Percentiles rank a stretch among this genome's conserved stretches.
These are phyloP conservation scores for Habropoda laboriosa DNA, from an alignment of 1,140 invertebrate genomes.

Conservation along the genomic window DNA sequence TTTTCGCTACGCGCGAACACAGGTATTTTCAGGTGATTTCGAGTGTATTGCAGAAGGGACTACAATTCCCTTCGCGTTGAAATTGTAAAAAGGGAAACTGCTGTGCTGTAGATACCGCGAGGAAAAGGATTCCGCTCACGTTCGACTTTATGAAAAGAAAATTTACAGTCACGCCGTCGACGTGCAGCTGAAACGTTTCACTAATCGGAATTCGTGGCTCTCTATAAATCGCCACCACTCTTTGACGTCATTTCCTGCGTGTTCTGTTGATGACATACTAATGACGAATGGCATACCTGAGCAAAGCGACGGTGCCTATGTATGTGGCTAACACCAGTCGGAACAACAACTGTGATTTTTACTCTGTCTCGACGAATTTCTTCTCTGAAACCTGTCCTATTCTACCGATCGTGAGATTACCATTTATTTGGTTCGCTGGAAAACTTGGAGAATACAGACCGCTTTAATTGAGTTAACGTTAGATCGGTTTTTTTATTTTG, in stretches of 20 bases:
- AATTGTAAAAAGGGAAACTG: constrained; percentile 16
- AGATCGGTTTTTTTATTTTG: no score
- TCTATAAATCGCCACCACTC: constrained; percentile 61
- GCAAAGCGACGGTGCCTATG: constrained; percentile 25
- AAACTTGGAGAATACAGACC: no score
- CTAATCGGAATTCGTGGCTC: constrained; percentile 58
- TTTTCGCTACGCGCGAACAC: not conserved
- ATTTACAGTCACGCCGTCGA: constrained; percentile 34
- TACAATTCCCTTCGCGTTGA: constrained; percentile 23
- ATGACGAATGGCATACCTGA: constrained; percentile 60
- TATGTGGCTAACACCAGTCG: not conserved
- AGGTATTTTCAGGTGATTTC: not conserved
- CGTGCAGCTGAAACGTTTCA: constrained; percentile 33
- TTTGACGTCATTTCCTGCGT: constrained; percentile 69
- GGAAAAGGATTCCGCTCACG: constrained; percentile 36
- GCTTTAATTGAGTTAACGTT: no score
- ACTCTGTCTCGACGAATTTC: not conserved
- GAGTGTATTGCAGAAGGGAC: not conserved
- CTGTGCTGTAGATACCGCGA: not conserved
- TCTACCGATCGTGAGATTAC: no score
- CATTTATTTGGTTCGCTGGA: no score
- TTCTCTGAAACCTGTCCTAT: no score
- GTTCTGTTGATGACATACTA: constrained; percentile 65
- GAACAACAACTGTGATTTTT: not conserved
- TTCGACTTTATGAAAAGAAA: constrained; percentile 45